Evolutionary conservation across 92 coral and sea anemone genomes (phyloP).

Genomic region (Ricordea florida): DNA sequence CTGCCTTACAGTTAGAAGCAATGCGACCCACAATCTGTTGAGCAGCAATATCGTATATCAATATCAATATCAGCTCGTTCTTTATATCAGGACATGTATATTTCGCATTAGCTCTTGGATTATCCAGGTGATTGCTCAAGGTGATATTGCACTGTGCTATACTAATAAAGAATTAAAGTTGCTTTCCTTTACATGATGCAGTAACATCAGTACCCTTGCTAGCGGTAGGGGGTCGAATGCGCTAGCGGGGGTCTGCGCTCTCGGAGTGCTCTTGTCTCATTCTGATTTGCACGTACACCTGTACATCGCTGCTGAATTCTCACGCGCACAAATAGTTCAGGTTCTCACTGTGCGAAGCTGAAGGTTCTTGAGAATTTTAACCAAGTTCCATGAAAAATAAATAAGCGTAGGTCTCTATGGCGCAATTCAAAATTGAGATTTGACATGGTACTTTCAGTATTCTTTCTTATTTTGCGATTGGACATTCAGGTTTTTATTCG

Average conservation of each 20-base stretch:
- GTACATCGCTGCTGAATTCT: conserved; percentile 1
- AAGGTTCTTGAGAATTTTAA: neutral
- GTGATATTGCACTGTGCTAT: neutral
- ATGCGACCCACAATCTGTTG: neutral
- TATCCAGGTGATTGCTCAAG: neutral
- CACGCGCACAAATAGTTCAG: neutral
- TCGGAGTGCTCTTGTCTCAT: too few relatives aligned
- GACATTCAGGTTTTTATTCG: too few relatives aligned
- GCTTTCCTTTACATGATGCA: too few relatives aligned
- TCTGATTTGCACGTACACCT: neutral
- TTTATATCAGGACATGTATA: conserved; percentile 26
- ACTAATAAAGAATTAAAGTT: conserved; percentile 1
- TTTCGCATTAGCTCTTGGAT: neutral
- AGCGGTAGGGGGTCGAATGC: too few relatives aligned
- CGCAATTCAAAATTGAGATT: too few relatives aligned
- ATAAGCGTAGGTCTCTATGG: too few relatives aligned
- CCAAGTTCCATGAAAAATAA: neutral
- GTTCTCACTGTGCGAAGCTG: neutral
- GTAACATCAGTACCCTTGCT: too few relatives aligned
- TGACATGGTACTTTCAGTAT: too few relatives aligned
- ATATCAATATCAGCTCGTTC: conserved; percentile 10
- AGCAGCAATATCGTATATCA: conserved; percentile 5
- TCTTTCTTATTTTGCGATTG: too few relatives aligned
- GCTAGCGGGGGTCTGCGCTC: too few relatives aligned
- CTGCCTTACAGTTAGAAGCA: neutral